Evolutionary conservation across 2,113 vertebrate species (phyloP).

Genomic region (Columba livia): DNA sequence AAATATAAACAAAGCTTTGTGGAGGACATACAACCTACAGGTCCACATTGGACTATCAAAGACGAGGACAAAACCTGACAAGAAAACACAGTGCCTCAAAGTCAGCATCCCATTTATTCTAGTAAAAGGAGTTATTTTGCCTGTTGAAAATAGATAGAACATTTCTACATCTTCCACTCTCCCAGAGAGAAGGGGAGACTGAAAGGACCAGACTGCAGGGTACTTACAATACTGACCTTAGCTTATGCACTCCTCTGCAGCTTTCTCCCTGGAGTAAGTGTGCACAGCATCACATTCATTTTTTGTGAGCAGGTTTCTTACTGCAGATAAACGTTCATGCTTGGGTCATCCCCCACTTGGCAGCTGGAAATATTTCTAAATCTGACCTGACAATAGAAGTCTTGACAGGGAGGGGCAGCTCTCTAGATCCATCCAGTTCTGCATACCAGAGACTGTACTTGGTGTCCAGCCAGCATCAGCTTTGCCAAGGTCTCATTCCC

Average conservation of each 20-base stretch:
- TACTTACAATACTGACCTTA: not conserved
- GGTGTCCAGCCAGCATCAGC: not conserved
- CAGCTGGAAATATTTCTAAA: not conserved
- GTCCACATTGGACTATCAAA: not conserved
- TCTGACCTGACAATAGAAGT: not conserved
- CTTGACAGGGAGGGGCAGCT: not conserved
- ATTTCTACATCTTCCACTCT: not conserved
- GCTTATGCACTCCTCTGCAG: fast-evolving
- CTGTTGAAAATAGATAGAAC: not conserved
- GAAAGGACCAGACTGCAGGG: fast-evolving
- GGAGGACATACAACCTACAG: not conserved
- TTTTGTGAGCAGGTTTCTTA: fast-evolving
- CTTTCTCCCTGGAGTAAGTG: not conserved
- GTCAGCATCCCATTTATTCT: not conserved
- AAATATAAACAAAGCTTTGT: not conserved
- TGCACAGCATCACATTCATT: fast-evolving
- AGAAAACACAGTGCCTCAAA: not conserved
- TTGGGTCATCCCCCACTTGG: not conserved
- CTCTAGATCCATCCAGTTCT: slow-evolving; percentile 27
- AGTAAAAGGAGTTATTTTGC: not conserved
- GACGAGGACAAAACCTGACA: not conserved
- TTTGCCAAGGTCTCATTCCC: fast-evolving
- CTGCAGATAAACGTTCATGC: not conserved
- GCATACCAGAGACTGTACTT: fast-evolving
- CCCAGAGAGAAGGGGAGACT: not conserved